phyloP scores from a whole-genome alignment of 2,888 invertebrate species.

The Cephus spinipes region DNA sequence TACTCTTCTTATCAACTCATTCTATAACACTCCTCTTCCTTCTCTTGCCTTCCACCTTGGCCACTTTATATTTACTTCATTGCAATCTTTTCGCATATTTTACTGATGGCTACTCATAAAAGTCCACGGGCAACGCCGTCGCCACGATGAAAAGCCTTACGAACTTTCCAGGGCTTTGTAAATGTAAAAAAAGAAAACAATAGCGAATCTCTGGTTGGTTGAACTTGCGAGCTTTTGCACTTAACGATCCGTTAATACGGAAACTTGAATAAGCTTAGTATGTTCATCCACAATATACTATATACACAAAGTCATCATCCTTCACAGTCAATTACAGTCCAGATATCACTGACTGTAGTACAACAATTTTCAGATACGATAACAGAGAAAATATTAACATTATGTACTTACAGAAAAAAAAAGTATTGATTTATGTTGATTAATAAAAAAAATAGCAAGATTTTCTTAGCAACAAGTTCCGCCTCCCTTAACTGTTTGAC shows the following conservation, averaged over 20 bases:
- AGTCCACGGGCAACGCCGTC: not conserved
- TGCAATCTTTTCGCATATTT: not conserved
- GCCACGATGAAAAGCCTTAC: not conserved
- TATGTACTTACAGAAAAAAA: not conserved
- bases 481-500: slow-evolving; percentile 38
- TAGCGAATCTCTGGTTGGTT: not conserved
- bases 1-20: not conserved
- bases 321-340: not conserved
- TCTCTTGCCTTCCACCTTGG: not conserved
- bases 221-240: slow-evolving; percentile 4
- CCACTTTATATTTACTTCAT: not conserved
- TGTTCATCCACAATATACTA: not conserved
- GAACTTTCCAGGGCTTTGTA: not conserved
- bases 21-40: slow-evolving; percentile 2
- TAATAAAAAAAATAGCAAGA: not conserved
- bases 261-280: not conserved
- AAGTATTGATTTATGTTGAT: not conserved
- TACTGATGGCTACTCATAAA: not conserved
- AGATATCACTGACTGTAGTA: not conserved
- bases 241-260: slow-evolving; percentile 29
- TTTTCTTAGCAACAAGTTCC: slow-evolving; percentile 56
- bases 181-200: not conserved
- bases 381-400: too few relatives aligned
- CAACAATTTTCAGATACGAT: not conserved
- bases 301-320: not conserved